Evolutionary conservation across 2,888 invertebrate species (phyloP).

Genomic region (Idaea biselata): DNA sequence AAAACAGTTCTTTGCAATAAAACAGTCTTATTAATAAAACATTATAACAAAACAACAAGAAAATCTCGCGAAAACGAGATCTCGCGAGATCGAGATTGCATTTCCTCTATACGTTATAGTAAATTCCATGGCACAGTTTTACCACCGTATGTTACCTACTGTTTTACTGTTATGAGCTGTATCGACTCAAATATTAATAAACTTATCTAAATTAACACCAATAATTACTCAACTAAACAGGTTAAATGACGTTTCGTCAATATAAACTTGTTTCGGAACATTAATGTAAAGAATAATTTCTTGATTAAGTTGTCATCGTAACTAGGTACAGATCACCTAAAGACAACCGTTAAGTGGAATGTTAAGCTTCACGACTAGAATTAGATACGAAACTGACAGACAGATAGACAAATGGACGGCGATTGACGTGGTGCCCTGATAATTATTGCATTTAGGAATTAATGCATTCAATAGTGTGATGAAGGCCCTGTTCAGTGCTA

Average conservation of each 20-base stretch:
- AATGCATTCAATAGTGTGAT: not conserved
- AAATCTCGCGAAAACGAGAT: too few relatives aligned
- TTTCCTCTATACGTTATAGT: not conserved
- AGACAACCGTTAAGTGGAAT: slow-evolving; percentile 34
- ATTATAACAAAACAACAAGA: too few relatives aligned
- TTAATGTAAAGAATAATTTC: slow-evolving; percentile 22
- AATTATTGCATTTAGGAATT: slow-evolving; percentile 1
- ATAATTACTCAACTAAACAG: not conserved
- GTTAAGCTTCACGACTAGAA: slow-evolving; percentile 37
- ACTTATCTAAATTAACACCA: not conserved
- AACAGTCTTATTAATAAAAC: too few relatives aligned
- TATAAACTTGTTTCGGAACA: not conserved
- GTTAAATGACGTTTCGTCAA: slow-evolving; percentile 3
- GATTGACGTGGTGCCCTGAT: slow-evolving; percentile 35
- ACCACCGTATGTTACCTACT: not conserved
- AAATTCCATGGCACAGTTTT: not conserved
- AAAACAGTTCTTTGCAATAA: too few relatives aligned
- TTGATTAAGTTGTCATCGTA: slow-evolving; percentile 25
- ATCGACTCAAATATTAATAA: not conserved
- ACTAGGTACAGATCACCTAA: slow-evolving; percentile 11
- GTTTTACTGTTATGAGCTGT: not conserved
- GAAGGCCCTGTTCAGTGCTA: not conserved
- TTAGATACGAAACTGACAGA: slow-evolving; percentile 46
- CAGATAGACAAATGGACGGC: slow-evolving; percentile 46
- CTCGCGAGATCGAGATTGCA: too few relatives aligned